These are phyloP conservation scores for Ormyrus thymus DNA, from an alignment of 2,888 invertebrate species.

Conservation along the genomic window DNA sequence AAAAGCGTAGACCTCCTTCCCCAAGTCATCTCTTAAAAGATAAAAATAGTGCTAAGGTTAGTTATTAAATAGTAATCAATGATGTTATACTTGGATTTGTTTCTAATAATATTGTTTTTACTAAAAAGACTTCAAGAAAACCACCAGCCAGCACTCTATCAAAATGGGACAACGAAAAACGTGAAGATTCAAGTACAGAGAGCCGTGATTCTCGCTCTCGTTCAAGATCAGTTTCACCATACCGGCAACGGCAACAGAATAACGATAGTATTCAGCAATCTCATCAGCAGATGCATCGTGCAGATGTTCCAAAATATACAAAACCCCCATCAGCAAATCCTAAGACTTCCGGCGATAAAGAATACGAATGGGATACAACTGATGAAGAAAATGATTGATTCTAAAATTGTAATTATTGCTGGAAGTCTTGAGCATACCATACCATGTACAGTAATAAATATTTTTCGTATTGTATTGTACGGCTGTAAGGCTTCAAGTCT, in stretches of 20 bases:
- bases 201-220: slow-evolving; percentile 47
- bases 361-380: slow-evolving; percentile 65
- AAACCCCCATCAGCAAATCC: slow-evolving; percentile 33
- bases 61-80: slow-evolving; percentile 29
- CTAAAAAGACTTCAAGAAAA: slow-evolving; percentile 35
- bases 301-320: slow-evolving; percentile 36
- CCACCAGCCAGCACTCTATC: slow-evolving; percentile 16
- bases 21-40: slow-evolving; percentile 47
- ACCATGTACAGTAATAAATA: slow-evolving; percentile 54
- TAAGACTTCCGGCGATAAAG: slow-evolving; percentile 41
- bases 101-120: no score
- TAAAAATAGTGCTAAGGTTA: slow-evolving; percentile 34
- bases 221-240: slow-evolving; percentile 41
- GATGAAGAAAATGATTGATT: slow-evolving; percentile 61
- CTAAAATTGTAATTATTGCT: slow-evolving; percentile 38
- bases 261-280: slow-evolving; percentile 14
- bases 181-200: slow-evolving; percentile 46
- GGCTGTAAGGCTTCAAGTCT: slow-evolving; percentile 41
- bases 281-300: slow-evolving; percentile 4
- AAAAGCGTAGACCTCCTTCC: slow-evolving; percentile 52
- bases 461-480: slow-evolving; percentile 44
- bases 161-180: slow-evolving; percentile 55
- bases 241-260: slow-evolving; percentile 4
- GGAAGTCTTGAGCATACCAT: slow-evolving; percentile 43
- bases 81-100: not conserved